These are phyloP conservation scores for Drosophila ogumai DNA, from an alignment of 1,140 invertebrate species.

Conservation along the genomic window DNA sequence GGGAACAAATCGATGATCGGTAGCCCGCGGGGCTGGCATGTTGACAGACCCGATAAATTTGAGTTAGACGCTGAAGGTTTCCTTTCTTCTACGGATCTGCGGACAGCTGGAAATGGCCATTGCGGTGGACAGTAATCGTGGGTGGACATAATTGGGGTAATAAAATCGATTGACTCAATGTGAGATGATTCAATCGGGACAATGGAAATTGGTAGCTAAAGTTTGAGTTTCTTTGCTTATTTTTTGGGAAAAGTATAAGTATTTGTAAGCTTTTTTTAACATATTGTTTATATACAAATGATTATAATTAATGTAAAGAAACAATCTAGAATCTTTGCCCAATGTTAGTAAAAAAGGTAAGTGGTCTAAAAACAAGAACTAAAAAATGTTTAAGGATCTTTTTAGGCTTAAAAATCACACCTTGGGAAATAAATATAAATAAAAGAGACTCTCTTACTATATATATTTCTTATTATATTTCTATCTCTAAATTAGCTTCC, in stretches of 20 bases:
- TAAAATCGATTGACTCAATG: conserved; percentile 3
- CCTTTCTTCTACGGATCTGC: conserved; percentile 14
- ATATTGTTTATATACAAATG: too few species aligned
- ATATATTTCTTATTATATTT: too few species aligned
- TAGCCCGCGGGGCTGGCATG: conserved; percentile 26
- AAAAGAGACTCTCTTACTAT: too few species aligned
- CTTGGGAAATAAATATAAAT: too few species aligned
- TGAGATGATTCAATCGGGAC: conserved; percentile 31
- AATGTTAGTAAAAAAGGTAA: too few species aligned
- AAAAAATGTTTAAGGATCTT: too few species aligned
- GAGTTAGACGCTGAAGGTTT: conserved; percentile 8
- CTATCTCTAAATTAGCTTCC: not conserved
- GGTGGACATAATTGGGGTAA: conserved; percentile 37
- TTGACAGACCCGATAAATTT: conserved; percentile 39
- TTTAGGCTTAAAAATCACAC: too few species aligned
- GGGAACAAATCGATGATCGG: conserved; percentile 46
- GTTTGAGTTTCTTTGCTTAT: not conserved
- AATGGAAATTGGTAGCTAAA: not conserved
- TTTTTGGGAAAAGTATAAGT: not conserved
- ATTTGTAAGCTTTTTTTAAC: too few species aligned
- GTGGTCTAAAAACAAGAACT: too few species aligned
- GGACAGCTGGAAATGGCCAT: conserved; percentile 13
- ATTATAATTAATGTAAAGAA: too few species aligned
- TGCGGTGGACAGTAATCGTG: not conserved
- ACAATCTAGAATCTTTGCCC: too few species aligned